These are phyloP conservation scores for Bibio marci DNA, from an alignment of 2,888 invertebrate genomes.

Conservation along the genomic window DNA sequence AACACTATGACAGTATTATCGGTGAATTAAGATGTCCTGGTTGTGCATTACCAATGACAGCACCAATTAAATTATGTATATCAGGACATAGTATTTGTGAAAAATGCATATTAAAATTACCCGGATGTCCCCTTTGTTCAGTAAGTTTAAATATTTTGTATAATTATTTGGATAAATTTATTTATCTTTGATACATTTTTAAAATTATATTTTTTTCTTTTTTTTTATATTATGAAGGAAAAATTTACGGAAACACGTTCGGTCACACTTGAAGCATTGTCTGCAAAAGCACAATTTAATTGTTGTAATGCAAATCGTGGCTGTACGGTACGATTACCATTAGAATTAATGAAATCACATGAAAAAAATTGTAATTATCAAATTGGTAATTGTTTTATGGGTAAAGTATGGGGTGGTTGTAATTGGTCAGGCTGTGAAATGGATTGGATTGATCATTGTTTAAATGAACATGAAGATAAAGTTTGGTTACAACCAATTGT, in stretches of 20 bases:
- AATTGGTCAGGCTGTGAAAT: constrained; percentile 40
- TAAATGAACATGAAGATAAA: constrained; percentile 32
- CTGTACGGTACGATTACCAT: constrained; percentile 37
- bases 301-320: constrained; percentile 34
- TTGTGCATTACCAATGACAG: constrained; percentile 25
- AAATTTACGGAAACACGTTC: constrained; percentile 36
- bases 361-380: constrained; percentile 27
- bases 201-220: too few relatives aligned
- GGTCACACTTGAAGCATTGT: constrained; percentile 37
- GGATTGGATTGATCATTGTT: constrained; percentile 44
- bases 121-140: constrained; percentile 25
- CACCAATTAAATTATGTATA: constrained; percentile 24
- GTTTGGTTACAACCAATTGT: constrained; percentile 20
- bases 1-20: constrained; percentile 25
- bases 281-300: constrained; percentile 40
- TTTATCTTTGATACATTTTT: too few relatives aligned
- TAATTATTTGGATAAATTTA: background rate
- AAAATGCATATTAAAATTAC: constrained; percentile 21
- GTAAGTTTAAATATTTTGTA: too few relatives aligned
- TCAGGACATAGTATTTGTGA: constrained; percentile 27
- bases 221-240: constrained; percentile 27
- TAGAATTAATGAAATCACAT: constrained; percentile 35
- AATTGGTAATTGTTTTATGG: constrained; percentile 28
- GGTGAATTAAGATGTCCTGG: constrained; percentile 28
- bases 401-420: constrained; percentile 33